Conservation (phyloP, 2,113 vertebrate genomes). For the Oncorhynchus tshawytscha region DNA sequence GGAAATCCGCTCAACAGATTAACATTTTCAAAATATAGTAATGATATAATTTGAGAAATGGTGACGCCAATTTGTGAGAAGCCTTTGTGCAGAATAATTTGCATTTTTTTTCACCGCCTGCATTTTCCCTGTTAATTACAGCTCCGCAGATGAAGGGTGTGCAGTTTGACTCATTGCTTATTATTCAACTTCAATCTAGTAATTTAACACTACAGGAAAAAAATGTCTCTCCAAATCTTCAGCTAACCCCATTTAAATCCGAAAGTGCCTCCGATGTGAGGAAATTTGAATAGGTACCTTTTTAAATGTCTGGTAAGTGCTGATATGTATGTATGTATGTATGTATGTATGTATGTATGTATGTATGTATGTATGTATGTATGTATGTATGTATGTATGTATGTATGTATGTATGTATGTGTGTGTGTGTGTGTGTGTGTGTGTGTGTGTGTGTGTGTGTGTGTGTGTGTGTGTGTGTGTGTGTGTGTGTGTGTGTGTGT, state of each 20-base stretch:
- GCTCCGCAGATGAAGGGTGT: conserved; percentile 94
- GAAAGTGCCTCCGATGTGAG: conserved; percentile 85
- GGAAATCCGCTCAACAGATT: conserved; percentile 99
- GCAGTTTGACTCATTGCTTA: conserved; percentile 99
- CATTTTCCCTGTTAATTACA: conserved; percentile 98
- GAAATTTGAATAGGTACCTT: conserved; percentile 88
- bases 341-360: conserved; percentile 5
- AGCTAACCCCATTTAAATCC: conserved; percentile 90
- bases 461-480: background rate
- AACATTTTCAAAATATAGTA: conserved; percentile 99
- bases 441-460: background rate
- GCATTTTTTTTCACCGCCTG: conserved; percentile 95
- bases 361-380: background rate
- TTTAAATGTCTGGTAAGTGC: conserved; percentile 72
- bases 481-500: conserved; percentile 10
- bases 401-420: background rate
- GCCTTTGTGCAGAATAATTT: conserved; percentile 99
- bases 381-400: conserved; percentile 4
- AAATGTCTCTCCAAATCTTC: conserved; percentile 88
- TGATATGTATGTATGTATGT: background rate
- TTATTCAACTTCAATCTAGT: conserved; percentile 99
- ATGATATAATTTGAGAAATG: conserved; percentile 99
- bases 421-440: background rate
- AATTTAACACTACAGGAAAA: conserved; percentile 96
- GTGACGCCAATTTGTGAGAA: conserved; percentile 99